phyloP scores from a whole-genome alignment of 1,140 invertebrate species.

The Drosophila serrata region DNA sequence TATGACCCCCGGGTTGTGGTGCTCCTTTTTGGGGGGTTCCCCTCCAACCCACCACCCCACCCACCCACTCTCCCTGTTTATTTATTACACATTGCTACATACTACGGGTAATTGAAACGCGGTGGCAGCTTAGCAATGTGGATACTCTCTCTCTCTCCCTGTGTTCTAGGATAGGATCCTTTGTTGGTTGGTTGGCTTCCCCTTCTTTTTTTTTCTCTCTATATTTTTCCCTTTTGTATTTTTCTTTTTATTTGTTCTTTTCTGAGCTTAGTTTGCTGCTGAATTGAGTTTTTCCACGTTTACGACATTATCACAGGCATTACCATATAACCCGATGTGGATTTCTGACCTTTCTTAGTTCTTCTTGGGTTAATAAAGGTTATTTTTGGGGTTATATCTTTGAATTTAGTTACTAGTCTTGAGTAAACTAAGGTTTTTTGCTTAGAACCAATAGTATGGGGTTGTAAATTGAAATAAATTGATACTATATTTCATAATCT shows the following conservation, averaged over 20 bases:
- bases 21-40: slow-evolving; percentile 10
- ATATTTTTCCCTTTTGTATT: not conserved
- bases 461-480: not conserved
- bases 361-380: too few relatives aligned
- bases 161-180: not conserved
- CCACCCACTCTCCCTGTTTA: slow-evolving; percentile 16
- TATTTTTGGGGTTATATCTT: not conserved
- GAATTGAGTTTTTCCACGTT: slow-evolving; percentile 26
- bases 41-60: not conserved
- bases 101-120: slow-evolving; percentile 63
- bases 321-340: not conserved
- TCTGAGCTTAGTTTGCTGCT: not conserved
- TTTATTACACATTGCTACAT: slow-evolving; percentile 46
- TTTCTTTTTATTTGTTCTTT: not conserved
- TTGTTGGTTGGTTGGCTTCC: slow-evolving; percentile 26
- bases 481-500: too few relatives aligned
- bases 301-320: slow-evolving; percentile 22
- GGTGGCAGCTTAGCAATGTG: slow-evolving; percentile 29
- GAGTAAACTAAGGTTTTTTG: not conserved
- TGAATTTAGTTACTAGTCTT: not conserved
- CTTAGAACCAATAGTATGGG: not conserved
- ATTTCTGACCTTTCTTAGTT: too few relatives aligned
- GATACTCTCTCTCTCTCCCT: not conserved
- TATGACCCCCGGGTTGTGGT: not conserved
- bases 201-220: not conserved